Base-by-base conservation (phyloP, 2,113 vertebrate species). In the Dicerorhinus sumatrensis region DNA sequence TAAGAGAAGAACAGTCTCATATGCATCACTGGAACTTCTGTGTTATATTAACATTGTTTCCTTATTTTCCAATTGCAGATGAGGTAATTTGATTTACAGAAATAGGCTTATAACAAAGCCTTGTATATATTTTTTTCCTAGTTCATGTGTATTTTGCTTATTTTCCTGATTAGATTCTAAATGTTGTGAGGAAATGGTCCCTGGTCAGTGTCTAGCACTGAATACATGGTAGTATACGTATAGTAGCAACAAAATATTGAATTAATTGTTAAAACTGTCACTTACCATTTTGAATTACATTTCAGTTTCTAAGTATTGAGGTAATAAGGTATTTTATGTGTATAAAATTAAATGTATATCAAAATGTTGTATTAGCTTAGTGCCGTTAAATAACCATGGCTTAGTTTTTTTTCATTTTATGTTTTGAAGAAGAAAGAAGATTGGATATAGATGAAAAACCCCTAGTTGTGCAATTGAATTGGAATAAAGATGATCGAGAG, bases 401-500 rank as follows among this genome's bases (percentile, higher is more conserved):
- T 62, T 95, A 65, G 79, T 92, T 36, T 88, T 83, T 85, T 94
- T 69, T 56, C 18, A 0, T 97, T 98, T 97, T 95, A 73, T 98
- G 96, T 96, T 98, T 97, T 99, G 97, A 99, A 99, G 99, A 99
- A 99, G 99, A 99, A 99, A 99, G 99, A 98, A 99, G 99, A 99
- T 99, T 99, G 98, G 99, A 99, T 97, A 97, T 99, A 95, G 99
- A 99, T 76, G 99, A 99, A 99, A 99, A 99, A 95, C 99, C 99
- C 91, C 99, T 99, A 25, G 99, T 99, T 60, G 99, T 99, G 76
- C 99, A 99, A 77, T 98, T 99, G 94, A 99, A 99, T 98, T 99
- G 99, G 99, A 99, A 99, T 98, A 99, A 99, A 98, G 99, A 99
- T 86, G 99, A 99, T 98, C 98, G 99, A 29, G 99, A 99, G 95